Percentiles rank a stretch among this genome's conserved stretches.
These are phyloP conservation scores for Aplochiton taeniatus DNA, from an alignment of 2,797 vertebrate species.

Conservation along the genomic window DNA sequence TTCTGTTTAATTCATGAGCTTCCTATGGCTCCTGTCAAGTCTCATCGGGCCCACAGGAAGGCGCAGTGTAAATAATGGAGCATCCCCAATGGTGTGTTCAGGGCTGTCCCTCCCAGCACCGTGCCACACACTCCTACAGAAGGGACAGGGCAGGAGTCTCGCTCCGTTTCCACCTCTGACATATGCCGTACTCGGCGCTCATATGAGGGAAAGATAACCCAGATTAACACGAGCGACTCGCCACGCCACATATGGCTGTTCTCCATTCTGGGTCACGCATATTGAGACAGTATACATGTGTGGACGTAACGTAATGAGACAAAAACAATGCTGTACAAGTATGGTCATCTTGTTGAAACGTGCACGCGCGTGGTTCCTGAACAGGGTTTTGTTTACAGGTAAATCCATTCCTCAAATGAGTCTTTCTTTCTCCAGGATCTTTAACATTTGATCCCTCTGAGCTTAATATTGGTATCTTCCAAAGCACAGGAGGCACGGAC, in stretches of 20 bases:
- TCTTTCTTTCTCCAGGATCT: conserved; percentile 21
- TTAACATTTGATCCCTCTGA: conserved; percentile 42
- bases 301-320: too few relatives aligned
- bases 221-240: too few relatives aligned
- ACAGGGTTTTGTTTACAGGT: not conserved
- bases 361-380: too few relatives aligned
- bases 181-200: conserved; percentile 37
- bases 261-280: too few relatives aligned
- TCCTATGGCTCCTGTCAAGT: conserved; percentile 77
- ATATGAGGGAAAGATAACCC: conserved; percentile 28
- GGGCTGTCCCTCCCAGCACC: conserved; percentile 57
- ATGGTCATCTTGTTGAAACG: too few relatives aligned
- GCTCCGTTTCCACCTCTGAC: conserved; percentile 32
- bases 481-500: conserved; percentile 34
- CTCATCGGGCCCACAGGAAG: conserved; percentile 73
- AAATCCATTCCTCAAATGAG: conserved; percentile 28
- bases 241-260: not conserved
- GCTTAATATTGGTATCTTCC: conserved; percentile 40
- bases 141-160: conserved; percentile 35
- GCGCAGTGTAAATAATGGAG: conserved; percentile 82
- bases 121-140: conserved; percentile 33
- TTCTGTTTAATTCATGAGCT: conserved; percentile 82
- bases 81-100: conserved; percentile 65
- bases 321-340: too few relatives aligned
- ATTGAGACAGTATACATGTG: too few relatives aligned